Percentiles rank a stretch among this genome's conserved stretches.
These are phyloP conservation scores for Phyllotis vaccarum DNA, from an alignment of 2,797 vertebrate species.

Conservation along the genomic window DNA sequence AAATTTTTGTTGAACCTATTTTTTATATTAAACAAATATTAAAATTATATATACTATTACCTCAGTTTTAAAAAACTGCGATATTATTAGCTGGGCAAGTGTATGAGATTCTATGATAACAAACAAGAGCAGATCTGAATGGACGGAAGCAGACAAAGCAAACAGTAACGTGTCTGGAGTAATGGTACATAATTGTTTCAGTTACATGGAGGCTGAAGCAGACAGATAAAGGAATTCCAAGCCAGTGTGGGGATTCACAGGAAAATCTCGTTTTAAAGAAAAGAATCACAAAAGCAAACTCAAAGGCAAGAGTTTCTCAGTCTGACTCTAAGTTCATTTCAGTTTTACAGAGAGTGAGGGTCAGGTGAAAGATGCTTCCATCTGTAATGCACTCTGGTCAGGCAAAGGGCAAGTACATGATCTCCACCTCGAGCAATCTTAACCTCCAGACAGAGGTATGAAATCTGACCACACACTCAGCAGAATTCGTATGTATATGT, in stretches of 20 bases:
- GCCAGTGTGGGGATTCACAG: background rate
- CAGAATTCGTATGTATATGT: background rate
- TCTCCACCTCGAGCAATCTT: background rate
- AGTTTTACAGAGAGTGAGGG: background rate
- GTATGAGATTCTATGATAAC: background rate
- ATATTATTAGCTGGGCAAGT: background rate
- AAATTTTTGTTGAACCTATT: background rate
- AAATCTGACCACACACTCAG: background rate
- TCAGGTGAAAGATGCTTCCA: background rate
- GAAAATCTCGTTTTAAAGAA: background rate
- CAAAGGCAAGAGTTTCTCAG: background rate
- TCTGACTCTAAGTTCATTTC: background rate
- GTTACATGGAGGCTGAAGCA: background rate
- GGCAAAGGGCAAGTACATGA: background rate
- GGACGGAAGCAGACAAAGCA: background rate
- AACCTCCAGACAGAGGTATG: background rate
- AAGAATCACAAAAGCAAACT: background rate
- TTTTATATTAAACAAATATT: slow-evolving; percentile 28
- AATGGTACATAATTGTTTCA: background rate
- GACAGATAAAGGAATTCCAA: background rate
- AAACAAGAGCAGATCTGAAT: background rate
- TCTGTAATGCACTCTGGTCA: background rate
- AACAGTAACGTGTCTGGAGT: background rate
- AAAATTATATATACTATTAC: too few relatives aligned
- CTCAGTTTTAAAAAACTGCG: background rate